Evolutionary conservation across 2,888 invertebrate species (phyloP), one percentile per base, ranked within the genome.

Genomic region (Chaitophorus viminalis): DNA sequence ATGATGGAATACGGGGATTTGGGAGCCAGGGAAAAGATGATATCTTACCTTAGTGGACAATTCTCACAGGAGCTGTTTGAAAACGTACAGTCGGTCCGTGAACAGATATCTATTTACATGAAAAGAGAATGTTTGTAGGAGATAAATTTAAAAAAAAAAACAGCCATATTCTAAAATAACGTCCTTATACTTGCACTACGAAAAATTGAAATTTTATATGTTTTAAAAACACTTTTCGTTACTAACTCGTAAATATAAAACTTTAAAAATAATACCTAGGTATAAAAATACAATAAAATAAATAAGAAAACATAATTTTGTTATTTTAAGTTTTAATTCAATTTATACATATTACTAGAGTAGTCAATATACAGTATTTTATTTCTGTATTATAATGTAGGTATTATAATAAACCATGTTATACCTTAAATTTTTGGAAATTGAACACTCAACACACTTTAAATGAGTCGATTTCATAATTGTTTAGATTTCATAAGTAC

Each of bases 61-160:
- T 72, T 86, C 77, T 78, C 85, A n/a, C 21, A 14, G 78, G 85
- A 52, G 36, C 52, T 54, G 78, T 86, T 78, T 70, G 70, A 70
- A 78, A 86, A 86, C 78, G 68, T 70, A 78, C 70, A 70, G 36
- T 36, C 39, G 52, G 70, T 54, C 70, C 54, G 29, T 76, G 60
- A 75, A 75, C 74, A 75, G 84, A 76, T 84, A 84, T 75, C 76
- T 65, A 46, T 76, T 65, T 76, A 65, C 76, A 60, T 9, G 31
- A 76, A 84, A 76, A 65, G 65, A 65, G 65, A 65, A 11, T 39
- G 75, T 83, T 83, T 29, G 31, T n/a, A 54, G 60, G 39, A 39
- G 65, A 83, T n/a, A 39, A 39, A 29, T 79, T 39, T 25, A 36
- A 36, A 36, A 83, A 75, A 83, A 75, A 83, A 60, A 75, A 75